These are phyloP conservation scores for Chaetodon trifascialis DNA, from an alignment of 2,113 vertebrate genomes.

Conservation along the genomic window DNA sequence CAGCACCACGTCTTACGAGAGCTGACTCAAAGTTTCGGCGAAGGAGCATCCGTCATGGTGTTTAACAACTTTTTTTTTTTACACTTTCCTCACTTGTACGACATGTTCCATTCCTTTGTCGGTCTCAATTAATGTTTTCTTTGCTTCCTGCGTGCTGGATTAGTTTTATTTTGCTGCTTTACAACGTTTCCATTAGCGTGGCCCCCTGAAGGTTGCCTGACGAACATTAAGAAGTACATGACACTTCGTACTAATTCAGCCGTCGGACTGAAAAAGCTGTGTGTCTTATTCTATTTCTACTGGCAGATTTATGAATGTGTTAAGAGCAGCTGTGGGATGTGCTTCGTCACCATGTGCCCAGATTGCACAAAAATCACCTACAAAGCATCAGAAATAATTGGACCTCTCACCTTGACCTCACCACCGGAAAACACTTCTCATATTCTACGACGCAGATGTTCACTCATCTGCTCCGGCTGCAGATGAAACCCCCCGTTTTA, in stretches of 20 bases:
- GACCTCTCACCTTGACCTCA: constrained; percentile 33
- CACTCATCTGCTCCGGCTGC: constrained; percentile 28
- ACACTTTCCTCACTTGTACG: background rate
- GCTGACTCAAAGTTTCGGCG: background rate
- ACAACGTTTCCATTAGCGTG: constrained; percentile 2
- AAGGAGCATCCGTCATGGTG: constrained; percentile 9
- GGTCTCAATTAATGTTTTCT: background rate
- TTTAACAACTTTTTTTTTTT: background rate
- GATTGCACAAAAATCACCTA: background rate
- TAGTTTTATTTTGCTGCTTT: background rate
- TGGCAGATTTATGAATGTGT: constrained; percentile 14
- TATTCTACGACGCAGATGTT: constrained; percentile 35
- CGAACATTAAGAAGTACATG: constrained; percentile 24
- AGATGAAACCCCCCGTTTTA: constrained; percentile 21
- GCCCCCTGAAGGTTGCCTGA: constrained; percentile 7
- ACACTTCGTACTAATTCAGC: constrained; percentile 4
- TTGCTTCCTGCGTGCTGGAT: background rate
- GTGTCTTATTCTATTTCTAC: background rate
- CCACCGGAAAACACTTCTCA: constrained; percentile 25
- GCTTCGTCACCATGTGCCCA: background rate
- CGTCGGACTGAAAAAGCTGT: background rate
- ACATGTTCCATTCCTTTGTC: background rate
- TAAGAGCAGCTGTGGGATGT: background rate
- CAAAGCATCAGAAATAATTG: constrained; percentile 28
- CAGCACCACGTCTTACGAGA: background rate